Percentiles rank a stretch among this genome's conserved stretches.
These are phyloP conservation scores for Catamblyrhynchus diadema DNA, from an alignment of 2,797 vertebrate genomes.

Conservation along the genomic window DNA sequence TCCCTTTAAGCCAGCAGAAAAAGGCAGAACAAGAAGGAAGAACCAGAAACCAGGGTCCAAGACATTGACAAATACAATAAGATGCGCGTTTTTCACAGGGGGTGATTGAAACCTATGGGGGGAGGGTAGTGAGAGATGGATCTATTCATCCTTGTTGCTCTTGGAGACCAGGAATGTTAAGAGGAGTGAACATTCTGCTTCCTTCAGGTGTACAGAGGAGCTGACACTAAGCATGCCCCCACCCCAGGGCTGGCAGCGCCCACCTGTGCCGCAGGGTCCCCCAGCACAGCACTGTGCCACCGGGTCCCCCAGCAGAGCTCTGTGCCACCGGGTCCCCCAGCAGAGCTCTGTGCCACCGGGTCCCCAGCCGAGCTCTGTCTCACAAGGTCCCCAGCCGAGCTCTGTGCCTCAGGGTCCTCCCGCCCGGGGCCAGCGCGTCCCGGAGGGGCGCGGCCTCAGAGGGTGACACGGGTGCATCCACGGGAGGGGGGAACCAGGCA, in stretches of 20 bases:
- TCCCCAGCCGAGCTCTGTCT: background rate
- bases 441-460: rapidly evolving
- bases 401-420: rapidly evolving
- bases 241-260: background rate
- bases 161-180: rapidly evolving
- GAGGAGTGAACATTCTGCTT: background rate
- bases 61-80: background rate
- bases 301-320: too few relatives aligned
- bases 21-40: background rate
- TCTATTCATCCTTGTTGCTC: background rate
- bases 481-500: rapidly evolving
- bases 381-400: background rate
- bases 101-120: background rate
- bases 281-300: background rate
- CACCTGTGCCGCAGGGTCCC: background rate
- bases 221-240: background rate
- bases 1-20: background rate
- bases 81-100: background rate
- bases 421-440: rapidly evolving
- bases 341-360: background rate
- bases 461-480: rapidly evolving
- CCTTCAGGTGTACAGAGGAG: background rate
- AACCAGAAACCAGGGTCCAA: background rate
- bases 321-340: background rate
- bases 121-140: background rate